Base-by-base conservation (phyloP, 2,113 vertebrate genomes). In the Peucedramus taeniatus region DNA sequence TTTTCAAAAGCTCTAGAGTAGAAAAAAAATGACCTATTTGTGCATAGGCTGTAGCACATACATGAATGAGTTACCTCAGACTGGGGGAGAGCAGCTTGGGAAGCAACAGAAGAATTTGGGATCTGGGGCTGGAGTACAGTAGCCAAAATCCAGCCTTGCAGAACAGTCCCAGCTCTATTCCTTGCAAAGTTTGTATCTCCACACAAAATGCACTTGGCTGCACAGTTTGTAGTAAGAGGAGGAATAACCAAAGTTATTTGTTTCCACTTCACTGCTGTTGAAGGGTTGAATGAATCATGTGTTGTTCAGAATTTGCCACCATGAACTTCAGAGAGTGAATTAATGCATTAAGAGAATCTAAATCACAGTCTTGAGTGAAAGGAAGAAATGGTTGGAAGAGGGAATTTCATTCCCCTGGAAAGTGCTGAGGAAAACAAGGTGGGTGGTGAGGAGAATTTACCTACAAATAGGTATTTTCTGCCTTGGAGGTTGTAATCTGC, bases 361-460 rank as follows among this genome's bases (percentile, higher is more conserved):
- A 93, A 87, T 77, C 33, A 26, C 53, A 5, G 64, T 6, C 39
- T 50, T 31, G 78, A 75, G 39, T 16, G 56, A 45, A 57, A 59
- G 33, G 39, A 21, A n/a, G 53, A 53, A 85, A 50, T 3, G 14
- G 7, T 45, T 84, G 69, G 45, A 27, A n/a, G 18, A 24, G 40
- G 49, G 87, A 33, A 23, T 82, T 95, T 21, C 42, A 37, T 65
- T 89, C 28, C 21, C 39, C 18, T 68, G 35, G 23, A 42, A 69
- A 28, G 71, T 72, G 47, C 45, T 70, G 75, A 64, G 51, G 60
- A n/a, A 56, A 88, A 77, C 88, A 44, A 80, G 23, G 72, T 94
- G 93, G 90, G 94, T 93, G 94, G 87, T 59, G 23, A 66, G 63
- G 74, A 64, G 63, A 42, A 63, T 85, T 93, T 83, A n/a, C 60